Base-by-base conservation (phyloP, 2,797 vertebrate species). In the Cynopterus sphinx region DNA sequence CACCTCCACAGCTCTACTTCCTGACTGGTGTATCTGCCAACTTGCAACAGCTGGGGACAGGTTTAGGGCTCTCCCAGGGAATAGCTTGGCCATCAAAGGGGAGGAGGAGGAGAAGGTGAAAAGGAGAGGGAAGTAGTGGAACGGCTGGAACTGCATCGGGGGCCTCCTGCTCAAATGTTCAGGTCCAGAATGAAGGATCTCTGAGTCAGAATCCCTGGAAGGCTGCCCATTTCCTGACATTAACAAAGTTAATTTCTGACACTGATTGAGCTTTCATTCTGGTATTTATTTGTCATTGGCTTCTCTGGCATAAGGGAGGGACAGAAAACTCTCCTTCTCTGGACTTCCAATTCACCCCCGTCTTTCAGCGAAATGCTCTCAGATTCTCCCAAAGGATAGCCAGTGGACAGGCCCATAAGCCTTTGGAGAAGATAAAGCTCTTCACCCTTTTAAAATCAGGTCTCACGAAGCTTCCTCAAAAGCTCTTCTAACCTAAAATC, bases 381-480 rank as follows among this genome's bases (percentile, higher is more conserved):
- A 46, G 4, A 28, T 70, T 84, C 46, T 59, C 67, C 63, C 77
- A 13, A 67, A 78, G 22, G 81, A 31, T 2, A 46, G 22, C 26
- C 68, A 51, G 10, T 43, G 13, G 22, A 77, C 73, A 41, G 65
- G 11, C 24, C 49, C 82, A 0, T 51, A 63, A 96, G 67, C 28
- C 78, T 61, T 46, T 77, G 22, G 41, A 75, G 41, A 79, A 74
- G 81, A 61, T 4, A 31, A 86, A 82, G 51, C 39, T 41, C 71
- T 85, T 53, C 9, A 8, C 12, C 6, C 10, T 59, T 68, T 61
- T 88, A 1, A 82, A 90, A 82, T 9, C 6, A 5, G 51, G 51
- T 88, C 43, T 95, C 71, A 53, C 33, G 68, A 57, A 53, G 4
- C 94, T 94, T 59, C 81, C 46, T 88, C 43, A n/a, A 89, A 90